Evolutionary conservation across 1,140 invertebrate genomes (phyloP).

Genomic region (roundworm (Caenorhabditis elegans)): WBcel235 BX284602.5:4740001-4740500

Average conservation of each 20-base stretch:
- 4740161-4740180: too few species aligned
- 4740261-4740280: not conserved
- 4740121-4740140: too few species aligned
- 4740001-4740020: too few species aligned
- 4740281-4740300: not conserved
- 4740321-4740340: not conserved
- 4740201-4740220: not conserved
- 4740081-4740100: too few species aligned
- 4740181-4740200: constrained; percentile 1
- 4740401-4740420: not conserved
- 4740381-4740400: not conserved
- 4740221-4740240: not conserved
- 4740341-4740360: not conserved
- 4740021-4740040: too few species aligned
- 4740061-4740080: too few species aligned
- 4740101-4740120: too few species aligned
- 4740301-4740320: not conserved
- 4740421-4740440: not conserved
- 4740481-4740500: constrained; percentile 31
- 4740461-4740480: constrained; percentile 62
- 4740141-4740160: too few species aligned
- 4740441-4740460: constrained; percentile 62
- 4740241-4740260: not conserved
- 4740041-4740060: too few species aligned
- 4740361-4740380: not conserved